Evolutionary conservation across 1,140 invertebrate genomes (phyloP).

Genomic region (Dryas iulia): DNA sequence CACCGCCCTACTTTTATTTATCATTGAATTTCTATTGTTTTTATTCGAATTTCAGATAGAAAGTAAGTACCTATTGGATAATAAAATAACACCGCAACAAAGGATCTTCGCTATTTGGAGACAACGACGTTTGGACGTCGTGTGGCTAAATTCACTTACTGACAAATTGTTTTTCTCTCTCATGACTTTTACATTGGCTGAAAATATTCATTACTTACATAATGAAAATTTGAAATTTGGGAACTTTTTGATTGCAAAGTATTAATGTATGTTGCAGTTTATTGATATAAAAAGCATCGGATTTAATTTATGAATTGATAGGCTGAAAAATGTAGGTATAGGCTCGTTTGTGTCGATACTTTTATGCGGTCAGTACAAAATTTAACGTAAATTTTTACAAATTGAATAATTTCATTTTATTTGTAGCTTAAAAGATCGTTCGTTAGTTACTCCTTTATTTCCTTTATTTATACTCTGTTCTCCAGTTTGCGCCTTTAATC

Average conservation of each 20-base stretch:
- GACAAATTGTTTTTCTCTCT: conserved; percentile 13
- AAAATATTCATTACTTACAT: neutral
- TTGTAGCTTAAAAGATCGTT: no score
- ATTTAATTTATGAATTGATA: no score
- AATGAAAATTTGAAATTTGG: neutral
- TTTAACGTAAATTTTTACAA: no score
- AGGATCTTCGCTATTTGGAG: conserved; percentile 15
- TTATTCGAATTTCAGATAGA: conserved; percentile 3
- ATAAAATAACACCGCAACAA: conserved; percentile 30
- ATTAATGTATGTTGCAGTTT: no score
- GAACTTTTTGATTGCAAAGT: neutral
- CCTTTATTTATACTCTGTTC: no score
- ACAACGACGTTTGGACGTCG: conserved; percentile 25
- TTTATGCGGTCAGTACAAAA: no score
- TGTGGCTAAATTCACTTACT: conserved; percentile 34
- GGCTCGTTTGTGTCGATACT: no score
- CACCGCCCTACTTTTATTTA: conserved; percentile 6
- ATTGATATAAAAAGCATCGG: no score
- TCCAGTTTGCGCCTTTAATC: no score
- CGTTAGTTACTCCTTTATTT: no score
- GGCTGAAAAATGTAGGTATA: no score
- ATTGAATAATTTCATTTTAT: no score
- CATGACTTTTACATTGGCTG: neutral
- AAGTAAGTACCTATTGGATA: conserved; percentile 14
- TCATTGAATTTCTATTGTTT: conserved; percentile 15